phyloP scores from a whole-genome alignment of 2,888 invertebrate species.

The Hanleya hanleyi region DNA sequence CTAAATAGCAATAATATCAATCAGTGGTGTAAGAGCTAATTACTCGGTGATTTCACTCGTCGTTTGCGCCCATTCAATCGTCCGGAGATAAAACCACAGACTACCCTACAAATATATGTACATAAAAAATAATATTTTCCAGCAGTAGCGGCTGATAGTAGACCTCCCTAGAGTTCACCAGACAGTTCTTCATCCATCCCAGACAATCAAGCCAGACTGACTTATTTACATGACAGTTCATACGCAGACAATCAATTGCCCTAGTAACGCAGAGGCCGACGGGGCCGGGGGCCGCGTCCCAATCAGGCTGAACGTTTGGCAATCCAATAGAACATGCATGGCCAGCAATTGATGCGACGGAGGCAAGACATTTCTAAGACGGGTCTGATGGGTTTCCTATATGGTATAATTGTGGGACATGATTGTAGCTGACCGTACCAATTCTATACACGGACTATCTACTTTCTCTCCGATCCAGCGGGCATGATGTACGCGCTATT shows the following conservation, averaged over 20 bases:
- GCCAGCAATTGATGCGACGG: constrained; percentile 5
- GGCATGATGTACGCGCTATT: not conserved
- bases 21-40: not conserved
- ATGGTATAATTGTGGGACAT: constrained; percentile 1
- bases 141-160: no score
- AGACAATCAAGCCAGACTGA: constrained; percentile 5
- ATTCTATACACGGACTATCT: no score
- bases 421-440: not conserved
- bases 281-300: not conserved
- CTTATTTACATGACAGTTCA: constrained; percentile 11
- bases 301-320: not conserved
- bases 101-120: not conserved
- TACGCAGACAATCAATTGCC: constrained; percentile 6
- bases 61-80: no score
- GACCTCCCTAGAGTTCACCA: no score
- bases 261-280: not conserved
- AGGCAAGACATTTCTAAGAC: not conserved
- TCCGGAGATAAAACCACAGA: no score
- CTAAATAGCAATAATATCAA: not conserved
- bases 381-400: not conserved
- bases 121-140: constrained; percentile 6
- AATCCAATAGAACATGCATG: constrained; percentile 3
- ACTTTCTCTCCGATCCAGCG: no score
- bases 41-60: no score
- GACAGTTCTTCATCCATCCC: no score